Conservation (phyloP, 1,140 invertebrate genomes). For the Lepidostoma basale region DNA sequence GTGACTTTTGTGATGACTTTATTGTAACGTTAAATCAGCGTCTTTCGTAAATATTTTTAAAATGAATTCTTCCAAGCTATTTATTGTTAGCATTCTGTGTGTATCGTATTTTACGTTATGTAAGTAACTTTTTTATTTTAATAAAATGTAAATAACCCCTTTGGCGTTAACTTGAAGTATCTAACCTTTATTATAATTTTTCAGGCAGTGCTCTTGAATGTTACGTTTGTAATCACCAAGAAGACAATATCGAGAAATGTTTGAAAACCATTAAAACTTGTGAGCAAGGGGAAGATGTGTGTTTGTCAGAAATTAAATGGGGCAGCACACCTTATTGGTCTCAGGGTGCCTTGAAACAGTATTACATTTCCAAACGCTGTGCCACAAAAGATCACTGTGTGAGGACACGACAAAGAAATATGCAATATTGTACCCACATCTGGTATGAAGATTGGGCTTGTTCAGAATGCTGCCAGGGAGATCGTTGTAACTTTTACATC, state of each 20-base stretch:
- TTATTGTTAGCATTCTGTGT: conserved; percentile 1
- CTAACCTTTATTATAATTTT: not conserved
- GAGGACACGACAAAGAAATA: conserved; percentile 68
- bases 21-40: not conserved
- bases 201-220: conserved; percentile 82
- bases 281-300: conserved; percentile 84
- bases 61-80: conserved; percentile 18
- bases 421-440: conserved; percentile 87
- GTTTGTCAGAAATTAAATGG: conserved; percentile 88
- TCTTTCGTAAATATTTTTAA: not conserved
- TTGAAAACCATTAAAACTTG: conserved; percentile 90
- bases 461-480: conserved; percentile 95
- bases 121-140: not conserved
- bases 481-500: conserved; percentile 95
- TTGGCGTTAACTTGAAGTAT: not conserved
- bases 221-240: conserved; percentile 92
- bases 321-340: conserved; percentile 95
- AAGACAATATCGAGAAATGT: conserved; percentile 93
- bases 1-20: conserved; percentile 21
- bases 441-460: conserved; percentile 99
- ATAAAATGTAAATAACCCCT: not conserved
- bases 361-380: conserved; percentile 92
- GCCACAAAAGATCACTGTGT: conserved; percentile 82
- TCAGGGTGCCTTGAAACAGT: conserved; percentile 90
- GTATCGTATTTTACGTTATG: not conserved